Base-by-base conservation (phyloP, 2,888 invertebrate genomes). In the Macrophya annulata region DNA sequence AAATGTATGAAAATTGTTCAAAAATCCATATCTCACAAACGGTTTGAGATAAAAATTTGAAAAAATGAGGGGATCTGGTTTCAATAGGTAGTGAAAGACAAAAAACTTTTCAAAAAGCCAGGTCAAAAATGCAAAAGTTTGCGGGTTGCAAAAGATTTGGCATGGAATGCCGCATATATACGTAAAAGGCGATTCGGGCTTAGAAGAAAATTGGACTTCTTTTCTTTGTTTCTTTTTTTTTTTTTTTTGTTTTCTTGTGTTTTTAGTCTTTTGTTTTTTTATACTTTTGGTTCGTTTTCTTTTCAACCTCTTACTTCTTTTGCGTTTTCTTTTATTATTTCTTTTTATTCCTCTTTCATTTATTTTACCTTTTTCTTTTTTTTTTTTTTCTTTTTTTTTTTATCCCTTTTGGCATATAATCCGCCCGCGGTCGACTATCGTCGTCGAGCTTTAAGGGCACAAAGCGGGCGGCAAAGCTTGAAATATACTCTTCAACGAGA, bases 381-480 rank as follows among this genome's bases (percentile, higher is more conserved):
- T 51, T 43, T 65, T 72, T 25, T n/a, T 45, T 76, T 84, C 12
- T 77, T 84, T 82, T 81, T 71, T 76, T 83, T 59, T 84, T 76
- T 51, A 65, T 86, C 86, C 87, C 86, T 88, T 87, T 85, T 84
- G 10, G 10, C 55, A 6, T 87, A 85, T 86, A 87, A 87, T 88
- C 88, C 55, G 79, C 31, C 79, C 5, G 72, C 72, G 59, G 79
- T 55, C 59, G 55, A 62, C 79, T 79, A 31, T 31, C 31, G 31
- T 86, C 45, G 87, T 86, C 88, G 86, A 87, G 86, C 84, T 87
- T 88, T 85, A 86, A 85, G 81, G 85, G 85, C 81, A 86, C 87
- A 88, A 88, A 88, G 87, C 88, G 84, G 85, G 86, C 37, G 48
- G 68, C 86, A 88, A 87, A 88, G 87, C 87, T 87, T 87, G 86